A percentile compares a stretch with the other conserved stretches of the same genome.
Conservation (phyloP, 2,888 invertebrate species). For the Tetrapedia diversipes region DNA sequence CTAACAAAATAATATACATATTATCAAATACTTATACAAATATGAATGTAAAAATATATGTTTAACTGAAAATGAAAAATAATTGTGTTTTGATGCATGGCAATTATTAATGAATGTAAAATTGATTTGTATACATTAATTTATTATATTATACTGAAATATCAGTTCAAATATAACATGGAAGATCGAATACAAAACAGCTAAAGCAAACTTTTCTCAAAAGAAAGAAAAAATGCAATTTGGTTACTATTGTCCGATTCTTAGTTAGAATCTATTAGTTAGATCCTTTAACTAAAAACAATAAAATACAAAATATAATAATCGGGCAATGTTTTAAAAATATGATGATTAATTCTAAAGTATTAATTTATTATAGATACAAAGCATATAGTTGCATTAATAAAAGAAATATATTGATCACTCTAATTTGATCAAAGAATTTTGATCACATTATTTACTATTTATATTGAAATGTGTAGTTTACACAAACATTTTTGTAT, state of each 20-base stretch:
- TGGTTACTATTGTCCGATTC: neutral
- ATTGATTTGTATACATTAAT: slow-evolving; percentile 15
- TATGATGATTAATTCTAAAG: slow-evolving; percentile 5
- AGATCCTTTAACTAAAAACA: neutral
- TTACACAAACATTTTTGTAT: slow-evolving; percentile 33
- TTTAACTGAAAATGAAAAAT: neutral
- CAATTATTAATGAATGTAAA: slow-evolving; percentile 1
- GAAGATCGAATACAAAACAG: slow-evolving; percentile 5
- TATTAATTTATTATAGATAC: slow-evolving; percentile 18
- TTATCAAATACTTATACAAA: neutral
- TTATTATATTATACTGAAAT: slow-evolving; percentile 29
- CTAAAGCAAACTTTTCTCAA: slow-evolving; percentile 14
- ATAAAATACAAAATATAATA: neutral
- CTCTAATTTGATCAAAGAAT: neutral
- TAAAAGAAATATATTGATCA: slow-evolving; percentile 26
- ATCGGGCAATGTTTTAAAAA: neutral
- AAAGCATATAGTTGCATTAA: slow-evolving; percentile 29
- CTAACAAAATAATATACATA: no score
- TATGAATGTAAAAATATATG: neutral
- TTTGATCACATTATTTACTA: neutral
- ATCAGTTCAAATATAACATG: slow-evolving; percentile 12
- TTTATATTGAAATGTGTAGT: slow-evolving; percentile 18
- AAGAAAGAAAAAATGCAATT: slow-evolving; percentile 1
- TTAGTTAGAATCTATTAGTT: slow-evolving; percentile 11
- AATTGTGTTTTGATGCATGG: neutral